These are phyloP conservation scores for Coregonus suidteri DNA, from an alignment of 2,797 vertebrate species.

Conservation along the genomic window DNA sequence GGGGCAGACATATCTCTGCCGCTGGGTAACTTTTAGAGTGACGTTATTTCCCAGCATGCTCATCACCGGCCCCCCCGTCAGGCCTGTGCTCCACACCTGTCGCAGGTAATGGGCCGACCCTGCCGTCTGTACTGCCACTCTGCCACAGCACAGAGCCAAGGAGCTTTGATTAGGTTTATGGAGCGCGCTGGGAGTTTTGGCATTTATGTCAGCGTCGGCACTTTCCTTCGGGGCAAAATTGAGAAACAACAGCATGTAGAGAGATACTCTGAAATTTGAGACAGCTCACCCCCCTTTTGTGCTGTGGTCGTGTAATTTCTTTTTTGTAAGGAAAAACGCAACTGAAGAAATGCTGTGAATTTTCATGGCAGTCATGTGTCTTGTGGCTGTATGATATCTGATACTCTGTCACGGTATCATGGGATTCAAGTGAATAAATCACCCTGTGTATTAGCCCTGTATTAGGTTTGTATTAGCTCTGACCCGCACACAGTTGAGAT, in stretches of 20 bases:
- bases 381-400: background rate
- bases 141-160: constrained; percentile 19
- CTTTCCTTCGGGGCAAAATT: constrained; percentile 37
- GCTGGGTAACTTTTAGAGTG: background rate
- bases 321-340: background rate
- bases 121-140: constrained; percentile 31
- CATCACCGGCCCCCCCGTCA: constrained; percentile 25
- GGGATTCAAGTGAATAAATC: constrained; percentile 33
- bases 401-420: background rate
- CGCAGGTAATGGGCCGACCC: constrained; percentile 46
- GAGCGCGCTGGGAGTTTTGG: constrained; percentile 17
- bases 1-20: constrained; percentile 10
- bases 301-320: constrained; percentile 1
- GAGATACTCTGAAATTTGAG: constrained; percentile 23
- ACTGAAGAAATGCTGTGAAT: background rate
- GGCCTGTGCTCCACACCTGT: constrained; percentile 33
- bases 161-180: constrained; percentile 48
- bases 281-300: constrained; percentile 8
- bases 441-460: constrained; percentile 47
- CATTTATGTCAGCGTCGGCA: constrained; percentile 33
- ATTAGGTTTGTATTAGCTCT: constrained; percentile 45
- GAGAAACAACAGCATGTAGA: constrained; percentile 30
- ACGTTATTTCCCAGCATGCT: constrained; percentile 24
- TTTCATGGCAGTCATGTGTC: background rate
- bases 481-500: constrained; percentile 51